phyloP scores from a whole-genome alignment of 2,113 vertebrate genomes.

The Microcebus lehilahytsara region DNA sequence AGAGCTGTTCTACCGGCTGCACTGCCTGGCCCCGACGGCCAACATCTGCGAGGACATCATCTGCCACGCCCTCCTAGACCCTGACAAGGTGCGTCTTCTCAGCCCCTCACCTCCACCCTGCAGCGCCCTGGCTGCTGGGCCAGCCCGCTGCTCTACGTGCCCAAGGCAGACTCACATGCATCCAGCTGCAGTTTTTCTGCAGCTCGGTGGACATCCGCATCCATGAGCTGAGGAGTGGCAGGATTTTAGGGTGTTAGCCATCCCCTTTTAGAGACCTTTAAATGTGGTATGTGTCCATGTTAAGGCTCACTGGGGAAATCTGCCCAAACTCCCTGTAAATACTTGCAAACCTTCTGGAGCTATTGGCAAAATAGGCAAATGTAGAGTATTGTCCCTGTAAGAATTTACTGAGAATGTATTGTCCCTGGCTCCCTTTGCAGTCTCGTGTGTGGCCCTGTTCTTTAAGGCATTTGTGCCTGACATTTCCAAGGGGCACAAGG shows the following conservation, averaged over 20 bases:
- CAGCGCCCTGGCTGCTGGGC: fast-evolving
- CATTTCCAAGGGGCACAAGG: fast-evolving
- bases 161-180: fast-evolving
- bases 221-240: fast-evolving
- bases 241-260: fast-evolving
- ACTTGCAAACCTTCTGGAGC: background rate
- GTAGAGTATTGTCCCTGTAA: fast-evolving
- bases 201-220: background rate
- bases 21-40: conserved; percentile 94
- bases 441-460: background rate
- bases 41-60: conserved; percentile 97
- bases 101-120: fast-evolving
- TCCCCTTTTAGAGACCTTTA: background rate
- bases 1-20: conserved; percentile 95
- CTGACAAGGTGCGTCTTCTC: conserved; percentile 89
- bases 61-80: conserved; percentile 91
- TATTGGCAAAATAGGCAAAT: background rate
- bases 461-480: background rate
- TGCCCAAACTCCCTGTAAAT: fast-evolving
- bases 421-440: no score
- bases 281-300: fast-evolving
- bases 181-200: no score
- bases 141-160: fast-evolving
- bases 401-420: background rate
- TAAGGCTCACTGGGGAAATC: background rate